Evolutionary conservation across 2,888 invertebrate species (phyloP).

Genomic region (Hedychridium roseum): DNA sequence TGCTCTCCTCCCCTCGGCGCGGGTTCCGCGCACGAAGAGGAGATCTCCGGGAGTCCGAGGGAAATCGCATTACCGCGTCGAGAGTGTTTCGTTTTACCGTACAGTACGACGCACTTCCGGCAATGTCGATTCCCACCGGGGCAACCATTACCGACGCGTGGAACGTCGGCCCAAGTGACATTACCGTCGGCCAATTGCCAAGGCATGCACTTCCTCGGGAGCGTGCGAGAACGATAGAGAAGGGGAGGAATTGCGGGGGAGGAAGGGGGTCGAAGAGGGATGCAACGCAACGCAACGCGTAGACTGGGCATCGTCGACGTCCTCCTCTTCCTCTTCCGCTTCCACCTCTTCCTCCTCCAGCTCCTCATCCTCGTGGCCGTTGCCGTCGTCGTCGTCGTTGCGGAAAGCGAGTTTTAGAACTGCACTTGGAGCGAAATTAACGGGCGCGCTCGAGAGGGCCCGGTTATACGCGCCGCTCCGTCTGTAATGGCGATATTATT

Average conservation of each 20-base stretch:
- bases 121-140: slow-evolving; percentile 18
- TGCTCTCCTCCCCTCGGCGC: slow-evolving; percentile 33
- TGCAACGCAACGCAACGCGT: too few relatives aligned
- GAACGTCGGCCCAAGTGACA: slow-evolving; percentile 26
- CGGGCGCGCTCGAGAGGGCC: slow-evolving; percentile 7
- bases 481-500: slow-evolving; percentile 18
- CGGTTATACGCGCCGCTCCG: too few relatives aligned
- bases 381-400: slow-evolving; percentile 4
- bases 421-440: slow-evolving; percentile 17
- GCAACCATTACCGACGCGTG: slow-evolving; percentile 32
- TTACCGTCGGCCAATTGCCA: slow-evolving; percentile 37
- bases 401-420: slow-evolving; percentile 18
- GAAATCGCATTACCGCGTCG: neutral
- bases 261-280: too few relatives aligned
- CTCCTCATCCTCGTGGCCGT: too few relatives aligned
- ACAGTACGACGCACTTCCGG: slow-evolving; percentile 18
- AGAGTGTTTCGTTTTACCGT: slow-evolving; percentile 7
- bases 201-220: too few relatives aligned
- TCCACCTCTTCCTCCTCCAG: too few relatives aligned
- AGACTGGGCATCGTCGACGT: slow-evolving; percentile 6
- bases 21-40: slow-evolving; percentile 14
- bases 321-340: too few relatives aligned
- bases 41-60: neutral
- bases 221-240: too few relatives aligned
- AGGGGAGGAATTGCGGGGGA: too few relatives aligned